These are phyloP conservation scores for Atta colombica DNA, from an alignment of 1,140 invertebrate species.

Conservation along the genomic window DNA sequence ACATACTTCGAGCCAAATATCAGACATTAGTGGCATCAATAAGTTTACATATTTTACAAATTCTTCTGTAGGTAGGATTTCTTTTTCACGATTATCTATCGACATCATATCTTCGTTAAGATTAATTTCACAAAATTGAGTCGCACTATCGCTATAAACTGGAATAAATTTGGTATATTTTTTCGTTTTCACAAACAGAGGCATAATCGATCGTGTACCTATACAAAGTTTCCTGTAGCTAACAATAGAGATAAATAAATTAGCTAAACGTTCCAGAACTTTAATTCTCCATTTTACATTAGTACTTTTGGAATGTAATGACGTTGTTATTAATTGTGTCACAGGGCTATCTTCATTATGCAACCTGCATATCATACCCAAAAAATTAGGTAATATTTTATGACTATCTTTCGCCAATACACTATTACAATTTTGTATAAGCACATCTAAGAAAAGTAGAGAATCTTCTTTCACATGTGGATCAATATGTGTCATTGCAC, in stretches of 20 bases:
- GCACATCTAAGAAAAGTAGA: constrained; percentile 91
- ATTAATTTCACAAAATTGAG: constrained; percentile 71
- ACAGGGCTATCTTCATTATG: constrained; percentile 88
- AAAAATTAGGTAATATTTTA: constrained; percentile 91
- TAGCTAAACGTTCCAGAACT: constrained; percentile 89
- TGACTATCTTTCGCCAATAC: constrained; percentile 89
- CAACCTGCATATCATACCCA: constrained; percentile 92
- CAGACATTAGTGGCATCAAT: constrained; percentile 90
- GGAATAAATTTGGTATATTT: constrained; percentile 69
- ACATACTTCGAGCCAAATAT: constrained; percentile 91
- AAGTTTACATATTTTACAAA: constrained; percentile 87
- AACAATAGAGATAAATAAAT: constrained; percentile 87
- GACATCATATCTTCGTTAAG: constrained; percentile 61
- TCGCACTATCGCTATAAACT: constrained; percentile 69
- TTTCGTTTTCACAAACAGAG: constrained; percentile 25
- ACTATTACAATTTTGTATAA: constrained; percentile 88
- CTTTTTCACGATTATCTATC: constrained; percentile 36
- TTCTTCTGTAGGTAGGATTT: constrained; percentile 68
- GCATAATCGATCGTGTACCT: not conserved
- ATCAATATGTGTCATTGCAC: constrained; percentile 95
- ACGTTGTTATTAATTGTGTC: constrained; percentile 88
- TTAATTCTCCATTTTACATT: constrained; percentile 92
- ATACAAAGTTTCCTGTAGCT: constrained; percentile 65
- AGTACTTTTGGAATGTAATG: constrained; percentile 89
- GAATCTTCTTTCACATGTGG: constrained; percentile 93